Evolutionary conservation across 2,113 vertebrate genomes (phyloP).

Genomic region (Crocuta crocuta): DNA sequence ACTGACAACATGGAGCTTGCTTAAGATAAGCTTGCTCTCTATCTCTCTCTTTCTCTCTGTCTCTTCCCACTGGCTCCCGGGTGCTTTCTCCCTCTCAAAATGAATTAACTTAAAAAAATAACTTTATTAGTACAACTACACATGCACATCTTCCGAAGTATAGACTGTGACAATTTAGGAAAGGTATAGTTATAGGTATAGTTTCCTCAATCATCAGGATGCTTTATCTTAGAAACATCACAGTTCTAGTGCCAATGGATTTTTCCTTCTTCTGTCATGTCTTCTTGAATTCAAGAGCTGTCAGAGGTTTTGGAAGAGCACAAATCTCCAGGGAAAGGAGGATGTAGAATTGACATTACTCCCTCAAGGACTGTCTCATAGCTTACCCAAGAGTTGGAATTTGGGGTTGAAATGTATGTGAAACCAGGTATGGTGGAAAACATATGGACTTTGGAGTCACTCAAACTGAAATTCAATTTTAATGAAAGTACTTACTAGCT

Average conservation of each 20-base stretch:
- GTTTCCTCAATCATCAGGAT: not conserved
- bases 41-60: too few relatives aligned
- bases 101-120: not conserved
- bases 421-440: not conserved
- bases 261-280: not conserved
- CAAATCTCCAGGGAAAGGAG: not conserved
- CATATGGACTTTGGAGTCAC: not conserved
- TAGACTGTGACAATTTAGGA: not conserved
- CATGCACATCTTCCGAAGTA: not conserved
- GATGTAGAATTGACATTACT: not conserved
- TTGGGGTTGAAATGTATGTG: not conserved
- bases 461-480: conserved; percentile 8
- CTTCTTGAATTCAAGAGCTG: not conserved
- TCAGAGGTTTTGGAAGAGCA: not conserved
- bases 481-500: not conserved
- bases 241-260: not conserved
- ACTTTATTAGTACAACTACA: not conserved
- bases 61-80: too few relatives aligned
- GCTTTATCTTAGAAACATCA: not conserved
- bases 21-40: too few relatives aligned
- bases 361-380: not conserved
- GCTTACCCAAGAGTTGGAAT: not conserved
- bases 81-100: too few relatives aligned
- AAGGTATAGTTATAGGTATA: not conserved
- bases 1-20: too few relatives aligned